Conservation (phyloP, 2,888 invertebrate genomes). For the Sarcophaga caerulescens region DNA sequence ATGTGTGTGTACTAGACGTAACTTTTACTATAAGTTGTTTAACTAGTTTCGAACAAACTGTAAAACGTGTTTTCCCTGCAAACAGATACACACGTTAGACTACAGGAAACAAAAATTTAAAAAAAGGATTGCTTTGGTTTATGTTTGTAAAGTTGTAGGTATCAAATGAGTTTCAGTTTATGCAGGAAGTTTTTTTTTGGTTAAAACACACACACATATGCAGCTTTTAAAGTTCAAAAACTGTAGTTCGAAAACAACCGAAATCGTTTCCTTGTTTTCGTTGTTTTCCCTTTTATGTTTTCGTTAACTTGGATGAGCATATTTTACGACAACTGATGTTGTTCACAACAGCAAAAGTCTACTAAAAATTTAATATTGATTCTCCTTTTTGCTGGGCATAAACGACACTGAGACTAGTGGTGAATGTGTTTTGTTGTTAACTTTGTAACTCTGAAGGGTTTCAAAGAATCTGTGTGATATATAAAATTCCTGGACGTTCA, state of each 20-base stretch:
- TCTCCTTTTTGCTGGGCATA: not conserved
- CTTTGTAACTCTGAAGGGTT: too few relatives aligned
- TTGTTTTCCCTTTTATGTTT: not conserved
- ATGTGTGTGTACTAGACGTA: not conserved
- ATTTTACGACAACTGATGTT: conserved; percentile 1
- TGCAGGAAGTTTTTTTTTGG: not conserved
- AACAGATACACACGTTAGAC: conserved; percentile 1
- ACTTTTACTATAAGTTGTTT: conserved; percentile 40
- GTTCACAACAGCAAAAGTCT: conserved; percentile 16
- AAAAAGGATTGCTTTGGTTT: conserved; percentile 5
- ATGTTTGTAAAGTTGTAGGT: not conserved
- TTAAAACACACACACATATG: not conserved
- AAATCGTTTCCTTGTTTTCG: too few relatives aligned
- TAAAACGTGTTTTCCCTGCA: conserved; percentile 30
- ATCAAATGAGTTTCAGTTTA: not conserved
- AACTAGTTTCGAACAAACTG: conserved; percentile 44
- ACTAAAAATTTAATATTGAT: conserved; percentile 11
- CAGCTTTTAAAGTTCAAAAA: not conserved
- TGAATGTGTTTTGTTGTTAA: too few relatives aligned
- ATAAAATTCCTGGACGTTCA: too few relatives aligned
- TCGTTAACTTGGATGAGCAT: conserved; percentile 14
- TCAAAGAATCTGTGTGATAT: too few relatives aligned
- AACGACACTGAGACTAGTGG: too few relatives aligned
- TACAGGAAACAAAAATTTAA: not conserved
- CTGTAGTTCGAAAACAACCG: too few relatives aligned